Conservation (phyloP, 2,113 vertebrate genomes). For the Tachuris rubrigastra region DNA sequence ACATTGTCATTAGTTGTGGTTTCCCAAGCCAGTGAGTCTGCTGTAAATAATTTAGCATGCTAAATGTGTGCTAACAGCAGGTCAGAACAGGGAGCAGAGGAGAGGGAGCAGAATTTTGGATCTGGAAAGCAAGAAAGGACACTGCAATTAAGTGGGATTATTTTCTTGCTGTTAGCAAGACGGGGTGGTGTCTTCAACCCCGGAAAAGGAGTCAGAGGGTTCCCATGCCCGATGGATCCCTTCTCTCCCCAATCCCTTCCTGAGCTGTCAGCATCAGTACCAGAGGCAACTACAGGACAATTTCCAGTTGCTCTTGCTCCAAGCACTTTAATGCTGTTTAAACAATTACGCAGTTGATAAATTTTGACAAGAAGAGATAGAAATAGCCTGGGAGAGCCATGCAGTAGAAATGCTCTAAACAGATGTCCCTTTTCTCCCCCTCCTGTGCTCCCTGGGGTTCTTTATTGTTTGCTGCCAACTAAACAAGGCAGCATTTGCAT, state of each 20-base stretch:
- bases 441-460: constrained; percentile 43
- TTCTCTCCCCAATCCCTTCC: background rate
- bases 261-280: constrained; percentile 53
- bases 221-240: constrained; percentile 23
- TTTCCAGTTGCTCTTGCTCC: constrained; percentile 66
- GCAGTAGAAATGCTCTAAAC: constrained; percentile 65
- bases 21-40: accelerated
- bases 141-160: background rate
- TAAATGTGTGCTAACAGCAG: background rate
- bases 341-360: constrained; percentile 73
- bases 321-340: constrained; percentile 70
- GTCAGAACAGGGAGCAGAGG: background rate
- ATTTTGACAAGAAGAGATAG: constrained; percentile 73
- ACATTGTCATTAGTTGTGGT: background rate
- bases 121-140: background rate
- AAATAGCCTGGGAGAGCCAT: constrained; percentile 66
- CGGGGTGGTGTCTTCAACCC: background rate
- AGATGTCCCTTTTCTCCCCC: constrained; percentile 67
- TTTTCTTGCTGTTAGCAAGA: background rate
- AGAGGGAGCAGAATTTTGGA: background rate
- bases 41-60: constrained; percentile 24
- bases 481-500: constrained; percentile 46
- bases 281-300: constrained; percentile 56
- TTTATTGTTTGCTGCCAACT: constrained; percentile 36
- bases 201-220: constrained; percentile 26